Percentiles rank a stretch among this genome's conserved stretches.
phyloP scores from a whole-genome alignment of 1,140 invertebrate species.

The Drosophila asahinai region DNA sequence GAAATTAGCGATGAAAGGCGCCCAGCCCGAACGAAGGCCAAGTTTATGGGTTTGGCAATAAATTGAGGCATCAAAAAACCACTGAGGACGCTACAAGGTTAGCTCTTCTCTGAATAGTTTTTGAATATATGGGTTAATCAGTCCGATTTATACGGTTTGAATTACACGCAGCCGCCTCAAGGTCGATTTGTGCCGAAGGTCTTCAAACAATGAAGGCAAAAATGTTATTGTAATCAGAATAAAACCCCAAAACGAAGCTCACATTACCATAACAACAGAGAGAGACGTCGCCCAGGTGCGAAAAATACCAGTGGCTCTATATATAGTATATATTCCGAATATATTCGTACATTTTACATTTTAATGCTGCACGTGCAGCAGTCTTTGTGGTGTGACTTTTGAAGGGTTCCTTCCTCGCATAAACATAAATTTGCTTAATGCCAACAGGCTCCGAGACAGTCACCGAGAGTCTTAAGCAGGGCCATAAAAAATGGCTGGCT shows the following conservation, averaged over 20 bases:
- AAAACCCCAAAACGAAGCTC: conserved; percentile 54
- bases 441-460: background rate
- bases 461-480: background rate
- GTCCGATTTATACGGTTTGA: conserved; percentile 19
- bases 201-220: conserved; percentile 46
- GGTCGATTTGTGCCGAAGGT: conserved; percentile 35
- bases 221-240: conserved; percentile 59
- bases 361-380: conserved; percentile 26
- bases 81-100: conserved; percentile 40
- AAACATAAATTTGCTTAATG: conserved; percentile 34
- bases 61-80: conserved; percentile 25
- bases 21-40: background rate
- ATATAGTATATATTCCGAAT: conserved; percentile 4
- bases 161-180: conserved; percentile 30
- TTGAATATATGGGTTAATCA: conserved; percentile 25
- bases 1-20: conserved; percentile 27
- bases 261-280: conserved; percentile 53
- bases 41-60: conserved; percentile 23
- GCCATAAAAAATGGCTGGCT: conserved; percentile 1
- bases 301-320: conserved; percentile 4
- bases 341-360: conserved; percentile 17
- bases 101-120: background rate
- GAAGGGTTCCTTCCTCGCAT: conserved; percentile 14
- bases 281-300: conserved; percentile 31
- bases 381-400: conserved; percentile 11